phyloP scores from a whole-genome alignment of 2,797 vertebrate genomes.

The Apodemus agrarius region DNA sequence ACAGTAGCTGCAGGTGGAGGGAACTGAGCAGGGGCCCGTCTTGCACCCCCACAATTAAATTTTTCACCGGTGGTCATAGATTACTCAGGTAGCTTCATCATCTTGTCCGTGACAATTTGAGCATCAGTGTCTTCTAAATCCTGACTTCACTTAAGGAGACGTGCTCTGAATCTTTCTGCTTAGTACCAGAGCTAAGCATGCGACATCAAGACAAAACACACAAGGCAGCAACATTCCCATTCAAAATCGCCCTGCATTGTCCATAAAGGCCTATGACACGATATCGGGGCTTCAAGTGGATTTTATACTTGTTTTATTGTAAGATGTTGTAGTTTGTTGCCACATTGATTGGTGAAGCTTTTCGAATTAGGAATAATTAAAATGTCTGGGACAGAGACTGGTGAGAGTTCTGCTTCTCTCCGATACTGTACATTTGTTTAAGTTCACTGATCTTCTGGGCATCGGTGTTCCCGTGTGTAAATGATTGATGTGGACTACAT shows the following conservation, averaged over 20 bases:
- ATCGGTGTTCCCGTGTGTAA: neutral
- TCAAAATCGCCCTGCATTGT: neutral
- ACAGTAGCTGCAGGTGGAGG: neutral
- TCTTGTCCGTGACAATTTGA: slow-evolving; percentile 50
- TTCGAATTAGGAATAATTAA: neutral
- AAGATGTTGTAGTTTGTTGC: neutral
- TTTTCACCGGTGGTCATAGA: neutral
- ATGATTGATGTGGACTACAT: neutral
- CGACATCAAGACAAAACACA: neutral
- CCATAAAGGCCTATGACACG: neutral
- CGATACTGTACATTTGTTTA: neutral
- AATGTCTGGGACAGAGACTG: neutral
- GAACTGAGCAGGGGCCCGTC: neutral
- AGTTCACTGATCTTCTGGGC: neutral
- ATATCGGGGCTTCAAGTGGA: neutral
- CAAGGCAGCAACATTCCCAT: neutral
- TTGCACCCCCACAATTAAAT: neutral
- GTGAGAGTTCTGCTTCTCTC: neutral
- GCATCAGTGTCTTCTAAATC: neutral
- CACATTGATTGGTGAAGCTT: neutral
- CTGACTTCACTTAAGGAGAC: slow-evolving; percentile 39
- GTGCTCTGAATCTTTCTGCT: slow-evolving; percentile 39
- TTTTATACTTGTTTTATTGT: slow-evolving; percentile 40
- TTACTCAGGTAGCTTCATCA: slow-evolving; percentile 25
- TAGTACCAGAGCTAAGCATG: neutral